Percentiles rank a stretch among this genome's conserved stretches.
phyloP scores from a whole-genome alignment of 2,113 vertebrate genomes.

The Charadrius vociferus region DNA sequence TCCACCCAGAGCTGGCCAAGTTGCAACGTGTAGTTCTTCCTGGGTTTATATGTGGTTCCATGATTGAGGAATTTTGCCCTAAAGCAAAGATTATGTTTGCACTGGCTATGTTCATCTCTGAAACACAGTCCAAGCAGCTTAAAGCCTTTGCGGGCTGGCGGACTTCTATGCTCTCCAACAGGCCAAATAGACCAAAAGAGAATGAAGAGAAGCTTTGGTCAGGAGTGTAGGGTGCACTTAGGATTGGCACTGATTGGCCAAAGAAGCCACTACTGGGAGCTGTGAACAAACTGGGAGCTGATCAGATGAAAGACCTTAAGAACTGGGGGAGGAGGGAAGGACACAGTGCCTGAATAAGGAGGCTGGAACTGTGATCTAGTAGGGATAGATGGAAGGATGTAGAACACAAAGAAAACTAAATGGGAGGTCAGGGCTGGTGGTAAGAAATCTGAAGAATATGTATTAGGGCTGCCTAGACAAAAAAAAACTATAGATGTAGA shows the following conservation, averaged over 20 bases:
- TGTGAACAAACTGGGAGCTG: background rate
- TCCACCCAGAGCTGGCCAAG: slow-evolving; percentile 15
- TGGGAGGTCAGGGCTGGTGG: background rate
- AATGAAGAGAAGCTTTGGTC: background rate
- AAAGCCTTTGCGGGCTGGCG: background rate
- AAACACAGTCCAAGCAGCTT: background rate
- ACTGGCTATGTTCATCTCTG: background rate
- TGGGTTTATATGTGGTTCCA: slow-evolving; percentile 26
- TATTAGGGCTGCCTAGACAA: background rate
- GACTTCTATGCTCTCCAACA: background rate
- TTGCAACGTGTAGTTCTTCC: slow-evolving; percentile 39
- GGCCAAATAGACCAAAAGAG: background rate
- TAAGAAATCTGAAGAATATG: background rate
- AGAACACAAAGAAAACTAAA: background rate
- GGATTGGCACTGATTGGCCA: background rate
- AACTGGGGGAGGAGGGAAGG: background rate
- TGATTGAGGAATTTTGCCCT: slow-evolving; percentile 44
- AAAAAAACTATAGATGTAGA: background rate
- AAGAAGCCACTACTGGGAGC: background rate
- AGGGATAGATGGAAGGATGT: background rate
- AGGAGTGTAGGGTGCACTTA: background rate
- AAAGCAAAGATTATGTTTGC: slow-evolving; percentile 30
- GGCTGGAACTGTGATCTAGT: background rate
- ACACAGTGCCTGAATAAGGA: background rate
- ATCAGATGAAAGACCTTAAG: background rate